Percentiles rank a stretch among this genome's conserved stretches.
These are phyloP conservation scores for Xanthia togata DNA, from an alignment of 2,888 invertebrate species.

Conservation along the genomic window DNA sequence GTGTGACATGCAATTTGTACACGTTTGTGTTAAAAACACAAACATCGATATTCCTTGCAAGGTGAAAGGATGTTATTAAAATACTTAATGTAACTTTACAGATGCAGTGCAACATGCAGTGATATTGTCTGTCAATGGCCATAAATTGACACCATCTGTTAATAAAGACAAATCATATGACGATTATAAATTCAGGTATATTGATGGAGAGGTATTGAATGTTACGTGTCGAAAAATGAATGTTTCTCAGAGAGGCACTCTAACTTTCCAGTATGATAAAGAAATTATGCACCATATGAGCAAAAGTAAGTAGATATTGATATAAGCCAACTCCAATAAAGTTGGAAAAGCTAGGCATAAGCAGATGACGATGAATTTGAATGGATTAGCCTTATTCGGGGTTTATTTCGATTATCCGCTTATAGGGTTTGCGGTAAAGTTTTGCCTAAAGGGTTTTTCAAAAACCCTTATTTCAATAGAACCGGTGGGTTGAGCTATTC, in stretches of 20 bases:
- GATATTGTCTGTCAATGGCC: slow-evolving; percentile 10
- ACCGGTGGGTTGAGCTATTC: too few species aligned
- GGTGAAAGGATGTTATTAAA: not conserved
- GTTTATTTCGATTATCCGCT: not conserved
- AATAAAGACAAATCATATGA: not conserved
- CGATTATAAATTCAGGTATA: slow-evolving; percentile 10
- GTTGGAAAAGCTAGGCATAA: too few species aligned
- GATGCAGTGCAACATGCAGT: not conserved
- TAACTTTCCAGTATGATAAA: too few species aligned
- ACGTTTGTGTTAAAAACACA: not conserved
- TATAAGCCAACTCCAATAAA: not conserved
- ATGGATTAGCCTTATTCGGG: not conserved
- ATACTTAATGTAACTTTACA: slow-evolving; percentile 5
- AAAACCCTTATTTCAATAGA: not conserved
- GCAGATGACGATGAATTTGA: not conserved
- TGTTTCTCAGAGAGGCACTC: too few species aligned
- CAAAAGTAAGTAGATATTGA: not conserved
- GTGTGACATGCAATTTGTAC: not conserved
- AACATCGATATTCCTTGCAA: not conserved
- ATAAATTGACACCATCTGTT: not conserved
- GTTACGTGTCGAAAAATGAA: slow-evolving; percentile 21
- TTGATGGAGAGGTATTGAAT: not conserved
- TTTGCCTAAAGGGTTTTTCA: not conserved
- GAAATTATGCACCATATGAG: not conserved
- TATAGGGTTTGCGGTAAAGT: not conserved